Evolutionary conservation across 92 coral and sea anemone genomes (phyloP), one percentile per base, ranked within the genome.

Genomic region (Isaurus tuberculatus): DNA sequence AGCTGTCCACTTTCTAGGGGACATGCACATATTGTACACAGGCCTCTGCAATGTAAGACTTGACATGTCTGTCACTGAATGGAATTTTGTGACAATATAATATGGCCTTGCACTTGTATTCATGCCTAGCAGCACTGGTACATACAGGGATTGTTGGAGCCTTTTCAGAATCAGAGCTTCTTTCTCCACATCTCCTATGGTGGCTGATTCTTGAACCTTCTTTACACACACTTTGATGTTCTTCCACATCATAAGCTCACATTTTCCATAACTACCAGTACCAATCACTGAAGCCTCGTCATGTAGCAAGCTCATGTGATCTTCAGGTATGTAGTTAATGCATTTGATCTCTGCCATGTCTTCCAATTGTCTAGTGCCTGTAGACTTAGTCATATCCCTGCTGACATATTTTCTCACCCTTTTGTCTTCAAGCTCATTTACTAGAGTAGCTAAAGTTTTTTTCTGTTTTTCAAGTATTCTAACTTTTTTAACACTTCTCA

Each of bases 221-320:
- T 67, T 85, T n/a, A 85, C 84, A 85, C 89, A 85, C 22, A 78
- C 89, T 29, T 75, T 67, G 28, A 85, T 85, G 72, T 85, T 85
- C 58, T 51, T 85, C 77, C 70, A 85, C 26, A 46, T 75, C 84
- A 77, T 78, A n/a, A 85, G 72, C 55, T 78, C 89, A 85, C 89
- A 85, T 11, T 77, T 65, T 15, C 85, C 84, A 85, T 77, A 85
- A 60, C 65, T 60, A 6, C 81, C 68, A 75, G 65, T 19, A 8
- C 81, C 68, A 37, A 51, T 51, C 11, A 30, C 65, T 49, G 33
- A 17, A 8, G 55, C 14, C 33, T 4, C 68, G 3, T 75, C 43
- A 3, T 43, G 49, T 26, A 9, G 43, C 2, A 22, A 49, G 27
- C 30, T 51, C 29, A 75, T 9, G 49, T 29, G 65, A 60, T 49